Percentiles rank a stretch among this genome's conserved stretches.
phyloP scores from a whole-genome alignment of 2,797 vertebrate species.

The Pipistrellus pygmaeus region DNA sequence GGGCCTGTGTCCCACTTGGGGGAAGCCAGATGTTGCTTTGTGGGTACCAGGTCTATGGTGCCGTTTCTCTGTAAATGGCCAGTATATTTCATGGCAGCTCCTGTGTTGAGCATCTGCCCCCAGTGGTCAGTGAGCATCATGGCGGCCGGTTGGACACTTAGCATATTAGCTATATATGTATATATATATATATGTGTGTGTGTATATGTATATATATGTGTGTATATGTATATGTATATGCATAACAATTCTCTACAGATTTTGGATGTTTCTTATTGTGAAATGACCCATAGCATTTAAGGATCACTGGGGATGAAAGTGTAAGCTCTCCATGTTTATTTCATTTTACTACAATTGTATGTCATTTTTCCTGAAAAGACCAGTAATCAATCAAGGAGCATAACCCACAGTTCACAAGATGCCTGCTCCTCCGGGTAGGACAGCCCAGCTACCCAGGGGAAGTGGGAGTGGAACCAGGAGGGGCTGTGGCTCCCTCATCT shows the following conservation, averaged over 20 bases:
- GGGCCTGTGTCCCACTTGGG: no score
- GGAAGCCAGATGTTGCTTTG: no score
- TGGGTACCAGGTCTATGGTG: no score
- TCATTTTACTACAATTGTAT: neutral
- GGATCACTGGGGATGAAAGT: neutral
- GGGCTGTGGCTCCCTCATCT: neutral
- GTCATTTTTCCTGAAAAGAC: constrained; percentile 28
- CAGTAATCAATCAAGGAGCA: neutral
- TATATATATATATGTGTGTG: no score
- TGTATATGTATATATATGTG: no score
- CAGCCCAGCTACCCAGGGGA: neutral
- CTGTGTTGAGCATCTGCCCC: no score
- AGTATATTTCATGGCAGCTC: no score
- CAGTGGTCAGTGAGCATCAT: no score
- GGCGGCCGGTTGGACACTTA: no score
- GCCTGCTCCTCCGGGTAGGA: neutral
- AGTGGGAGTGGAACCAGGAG: neutral
- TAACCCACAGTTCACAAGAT: neutral
- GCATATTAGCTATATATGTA: no score
- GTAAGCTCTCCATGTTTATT: neutral
- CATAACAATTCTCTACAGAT: neutral
- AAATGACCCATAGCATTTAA: neutral
- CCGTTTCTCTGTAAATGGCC: no score
- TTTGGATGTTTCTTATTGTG: neutral
- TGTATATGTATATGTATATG: no score